Percentiles rank a stretch among this genome's conserved stretches.
phyloP scores from a whole-genome alignment of 2,888 invertebrate species.

The Drosophila monieri region DNA sequence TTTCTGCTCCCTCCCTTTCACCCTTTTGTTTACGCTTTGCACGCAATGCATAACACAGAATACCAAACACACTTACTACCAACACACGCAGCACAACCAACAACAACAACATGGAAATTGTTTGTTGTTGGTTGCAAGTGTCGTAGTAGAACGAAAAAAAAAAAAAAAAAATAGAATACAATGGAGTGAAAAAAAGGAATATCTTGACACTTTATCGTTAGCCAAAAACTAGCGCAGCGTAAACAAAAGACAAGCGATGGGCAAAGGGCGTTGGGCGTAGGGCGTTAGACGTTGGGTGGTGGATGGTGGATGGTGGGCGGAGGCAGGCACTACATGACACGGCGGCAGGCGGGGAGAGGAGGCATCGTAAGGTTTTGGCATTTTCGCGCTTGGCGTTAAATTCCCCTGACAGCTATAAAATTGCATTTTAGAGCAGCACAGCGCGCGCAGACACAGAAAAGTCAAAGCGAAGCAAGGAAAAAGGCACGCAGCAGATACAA shows the following conservation, averaged over 20 bases:
- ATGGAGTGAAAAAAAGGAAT: conserved; percentile 60
- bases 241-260: conserved; percentile 66
- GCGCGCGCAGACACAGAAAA: conserved; percentile 17
- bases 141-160: conserved; percentile 20
- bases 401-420: conserved; percentile 84
- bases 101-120: conserved; percentile 41
- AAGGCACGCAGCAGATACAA: conserved; percentile 52
- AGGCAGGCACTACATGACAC: conserved; percentile 76
- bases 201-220: conserved; percentile 82
- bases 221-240: conserved; percentile 74
- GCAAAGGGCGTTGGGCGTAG: conserved; percentile 16
- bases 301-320: conserved; percentile 13
- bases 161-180: conserved; percentile 41
- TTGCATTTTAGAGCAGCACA: conserved; percentile 81
- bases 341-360: conserved; percentile 13
- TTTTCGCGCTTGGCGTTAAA: conserved; percentile 79
- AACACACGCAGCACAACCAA: conserved; percentile 1
- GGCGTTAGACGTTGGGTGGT: conserved; percentile 6
- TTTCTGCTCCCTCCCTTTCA: conserved; percentile 19
- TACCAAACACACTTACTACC: conserved; percentile 35
- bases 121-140: conserved; percentile 66
- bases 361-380: conserved; percentile 55
- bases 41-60: conserved; percentile 64
- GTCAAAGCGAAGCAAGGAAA: conserved; percentile 26
- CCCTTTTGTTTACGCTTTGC: conserved; percentile 74